Percentiles rank a stretch among this genome's conserved stretches.
These are phyloP conservation scores for Linyphia triangularis DNA, from an alignment of 2,888 invertebrate species.

Conservation along the genomic window DNA sequence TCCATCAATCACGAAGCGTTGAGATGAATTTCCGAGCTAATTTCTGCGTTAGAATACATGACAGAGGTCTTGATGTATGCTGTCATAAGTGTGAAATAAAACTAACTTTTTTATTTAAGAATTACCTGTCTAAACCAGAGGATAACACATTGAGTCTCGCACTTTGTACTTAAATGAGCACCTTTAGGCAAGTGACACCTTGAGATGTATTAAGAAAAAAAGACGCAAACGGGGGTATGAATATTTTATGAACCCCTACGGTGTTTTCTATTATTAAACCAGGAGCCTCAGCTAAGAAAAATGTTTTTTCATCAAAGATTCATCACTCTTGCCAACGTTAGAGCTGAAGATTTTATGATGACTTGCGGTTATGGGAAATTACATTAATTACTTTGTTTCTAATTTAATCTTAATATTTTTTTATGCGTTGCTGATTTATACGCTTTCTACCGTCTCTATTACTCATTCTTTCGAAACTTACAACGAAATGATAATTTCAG, in stretches of 20 bases:
- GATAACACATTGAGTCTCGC: constrained; percentile 26
- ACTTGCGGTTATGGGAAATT: constrained; percentile 29
- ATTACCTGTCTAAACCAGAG: not conserved
- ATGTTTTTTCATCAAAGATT: constrained; percentile 53
- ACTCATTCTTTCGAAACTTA: constrained; percentile 9
- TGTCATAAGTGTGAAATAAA: constrained; percentile 21
- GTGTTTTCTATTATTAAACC: constrained; percentile 54
- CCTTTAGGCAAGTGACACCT: constrained; percentile 31
- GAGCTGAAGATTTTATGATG: constrained; percentile 35
- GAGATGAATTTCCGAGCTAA: constrained; percentile 53
- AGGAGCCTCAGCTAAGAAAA: constrained; percentile 15
- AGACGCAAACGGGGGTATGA: constrained; percentile 53
- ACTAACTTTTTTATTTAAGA: not conserved
- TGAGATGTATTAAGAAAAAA: constrained; percentile 45
- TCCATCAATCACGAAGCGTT: constrained; percentile 45
- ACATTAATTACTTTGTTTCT: constrained; percentile 38
- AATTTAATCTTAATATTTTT: constrained; percentile 41
- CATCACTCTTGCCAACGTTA: constrained; percentile 21
- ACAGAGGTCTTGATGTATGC: constrained; percentile 49
- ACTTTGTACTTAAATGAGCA: constrained; percentile 51
- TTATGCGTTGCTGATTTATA: constrained; percentile 22
- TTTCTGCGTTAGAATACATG: constrained; percentile 46
- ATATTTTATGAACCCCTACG: constrained; percentile 51
- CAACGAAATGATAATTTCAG: not conserved
- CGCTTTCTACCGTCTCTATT: constrained; percentile 21